Base-by-base conservation (phyloP, 2,888 invertebrate genomes). In the Endomychus coccineus region DNA sequence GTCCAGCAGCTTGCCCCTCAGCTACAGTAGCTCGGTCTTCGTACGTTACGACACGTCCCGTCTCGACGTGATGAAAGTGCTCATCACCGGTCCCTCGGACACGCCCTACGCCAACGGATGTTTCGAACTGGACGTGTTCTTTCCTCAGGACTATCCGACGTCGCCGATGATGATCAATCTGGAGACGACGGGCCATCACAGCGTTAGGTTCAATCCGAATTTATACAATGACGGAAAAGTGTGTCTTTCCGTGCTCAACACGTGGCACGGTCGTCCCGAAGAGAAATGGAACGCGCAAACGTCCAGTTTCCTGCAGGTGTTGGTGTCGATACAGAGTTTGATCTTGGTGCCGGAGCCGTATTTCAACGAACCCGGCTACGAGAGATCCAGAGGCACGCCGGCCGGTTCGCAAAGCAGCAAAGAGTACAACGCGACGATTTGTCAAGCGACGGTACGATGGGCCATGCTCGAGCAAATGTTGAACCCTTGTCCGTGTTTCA, bases 251-350 rank as follows among this genome's bases (percentile, higher is more conserved):
- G 89, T 95, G 46, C 73, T 95, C 47, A 94, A 94, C 69, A 95
- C 94, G 2, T 95, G 94, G 94, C 92, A 94, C 65, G 94, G 94
- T 4, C 73, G 92, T 34, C 94, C 94, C 14, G 94, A 94, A 68
- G 95, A 95, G 68, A 91, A 92, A 65, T 95, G 94, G 94, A 94
- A 91, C 69, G 84, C 92, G 43, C 89, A 91, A 64, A 94, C 92
- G 0, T 92, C 91, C 27, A 91, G 90, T 64, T 91, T 95, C 60
- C 73, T 94, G 42, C 85, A 86, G 82, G 90, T 92, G 44, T 73
- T 92, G 57, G 91, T 92, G 23, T 91, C 91, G 10, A 91, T 92
- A 61, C 91, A 92, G 68, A 89, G 89, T 27, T 70, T 92, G 55
- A 92, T 92, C 64, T 71, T 92, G 54, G 91, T 91, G 32, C 83